phyloP scores from a whole-genome alignment of 2,888 invertebrate genomes.

The Paralinhomoeus sp. region DNA sequence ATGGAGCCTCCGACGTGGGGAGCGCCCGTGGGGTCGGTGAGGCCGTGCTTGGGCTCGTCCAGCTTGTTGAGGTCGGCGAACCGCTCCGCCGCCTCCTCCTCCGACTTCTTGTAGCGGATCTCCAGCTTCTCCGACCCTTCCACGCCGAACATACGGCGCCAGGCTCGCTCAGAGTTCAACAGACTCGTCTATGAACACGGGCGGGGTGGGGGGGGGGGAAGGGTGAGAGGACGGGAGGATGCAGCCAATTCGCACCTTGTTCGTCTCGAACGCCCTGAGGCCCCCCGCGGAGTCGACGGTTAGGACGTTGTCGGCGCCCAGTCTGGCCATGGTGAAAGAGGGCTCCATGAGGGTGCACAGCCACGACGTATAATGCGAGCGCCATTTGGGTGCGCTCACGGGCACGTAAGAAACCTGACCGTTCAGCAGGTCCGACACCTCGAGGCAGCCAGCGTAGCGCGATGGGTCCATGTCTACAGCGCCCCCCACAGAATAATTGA shows the following conservation, averaged over 20 bases:
- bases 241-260: too few relatives aligned
- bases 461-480: constrained; percentile 12
- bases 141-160: constrained; percentile 31
- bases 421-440: constrained; percentile 34
- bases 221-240: too few relatives aligned
- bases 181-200: constrained; percentile 12
- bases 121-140: constrained; percentile 12
- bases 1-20: constrained; percentile 89
- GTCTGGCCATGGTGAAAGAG: constrained; percentile 29
- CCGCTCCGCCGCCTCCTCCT: constrained; percentile 3
- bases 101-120: background rate
- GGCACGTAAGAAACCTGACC: constrained; percentile 35
- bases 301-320: constrained; percentile 32
- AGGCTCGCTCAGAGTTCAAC: constrained; percentile 30
- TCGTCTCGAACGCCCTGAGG: constrained; percentile 37
- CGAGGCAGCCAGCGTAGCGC: constrained; percentile 29
- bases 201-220: too few relatives aligned
- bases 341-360: constrained; percentile 28
- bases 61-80: constrained; percentile 26
- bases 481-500: background rate
- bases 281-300: constrained; percentile 38
- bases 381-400: constrained; percentile 29
- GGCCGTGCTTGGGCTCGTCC: constrained; percentile 66
- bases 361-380: constrained; percentile 32
- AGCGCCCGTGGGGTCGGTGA: constrained; percentile 60